Base-by-base conservation (phyloP, 2,888 invertebrate genomes). In the Acronicta leporina region DNA sequence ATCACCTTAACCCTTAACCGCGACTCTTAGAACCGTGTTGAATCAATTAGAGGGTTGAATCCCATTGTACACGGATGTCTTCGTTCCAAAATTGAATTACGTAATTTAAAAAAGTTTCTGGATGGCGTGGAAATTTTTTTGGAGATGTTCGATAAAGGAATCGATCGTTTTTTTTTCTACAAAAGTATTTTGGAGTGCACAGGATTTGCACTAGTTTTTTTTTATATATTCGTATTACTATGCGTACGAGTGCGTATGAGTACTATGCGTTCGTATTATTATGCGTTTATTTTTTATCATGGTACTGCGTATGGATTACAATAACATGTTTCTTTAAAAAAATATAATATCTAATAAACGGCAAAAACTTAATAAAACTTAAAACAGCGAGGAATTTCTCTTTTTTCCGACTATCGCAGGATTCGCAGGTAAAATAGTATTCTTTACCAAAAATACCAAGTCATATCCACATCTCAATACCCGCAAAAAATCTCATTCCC, bases 31-130 rank as follows among this genome's bases (percentile, higher is more conserved):
- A 78, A 87, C 82, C 90, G 87, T 87, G 84, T 83, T 83, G 84
- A 91, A 88, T 90, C 88, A 89, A 92, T 91, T 90, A 89, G 75
- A 47, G 73, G 68, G 69, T 75, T 42, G 73, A 74, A 68, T 79
- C 79, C 69, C 76, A 77, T 84, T 85, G 79, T 84, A 66, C 63
- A 75, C 61, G 70, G 74, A 78, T 80, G 81, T 86, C 85, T 85
- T 49, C 63, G 55, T 84, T 75, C 73, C 66, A 81, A 79, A 79
- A 80, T 63, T 75, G 56, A 47, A 71, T 77, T 38, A 38, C 38
- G n/a, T 63, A 67, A 67, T 55, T 57, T 35, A n/a, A 53, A 55
- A 54, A 67, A 53, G 35, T 43, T 15, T 45, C 8, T 11, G 10
- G n/a, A n/a, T n/a, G n/a, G 10, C 10, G 30, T 49, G 45, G 30